Base-by-base conservation (phyloP, 2,888 invertebrate genomes). In the Icerya purchasi region DNA sequence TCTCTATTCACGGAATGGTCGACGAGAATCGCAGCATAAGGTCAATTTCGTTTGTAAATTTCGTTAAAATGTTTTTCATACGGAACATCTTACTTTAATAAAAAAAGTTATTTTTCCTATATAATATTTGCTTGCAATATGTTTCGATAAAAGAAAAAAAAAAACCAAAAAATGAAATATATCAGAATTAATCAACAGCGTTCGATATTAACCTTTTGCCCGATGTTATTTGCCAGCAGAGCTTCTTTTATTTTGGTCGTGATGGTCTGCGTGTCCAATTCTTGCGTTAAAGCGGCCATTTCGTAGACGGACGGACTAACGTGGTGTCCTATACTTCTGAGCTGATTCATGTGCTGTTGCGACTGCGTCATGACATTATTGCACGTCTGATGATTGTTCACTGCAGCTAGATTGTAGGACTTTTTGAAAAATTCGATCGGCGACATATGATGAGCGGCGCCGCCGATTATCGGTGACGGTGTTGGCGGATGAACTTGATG, bases 231-330 rank as follows among this genome's bases (percentile, higher is more conserved):
- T 50, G 94, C 93, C 58, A 96, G 76, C 10, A 97, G 76, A 0
- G 94, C 92, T 72, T 96, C 96, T 71, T 96, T 97, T 70, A 96
- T 94, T 72, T 91, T 90, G 8, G 92, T 92, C 1, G 96, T 96
- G 67, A 96, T 91, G 21, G 86, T 83, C 70, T 94, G 91, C 1
- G 97, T 97, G 73, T 97, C 96, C 64, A 97, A 78, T 71, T 94
- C 94, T 68, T 91, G 91, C 10, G 94, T 94, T 53, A 94, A 77
- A 2, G 94, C 94, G 1, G 94, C 93, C 86, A 94, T 91, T 73
- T 96, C 94, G 72, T 94, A 92, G 19, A 94, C 93, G 67, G 91
- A 92, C n/a, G 91, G 90, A 50, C 90, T 87, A 74, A 87, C 84
- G 52, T 88, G 86, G 64, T 86, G 85, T 68, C 86, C 85, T 65